Evolutionary conservation across 2,888 invertebrate species (phyloP), one percentile per base, ranked within the genome.

Genomic region (Himalopsyche japonica): DNA sequence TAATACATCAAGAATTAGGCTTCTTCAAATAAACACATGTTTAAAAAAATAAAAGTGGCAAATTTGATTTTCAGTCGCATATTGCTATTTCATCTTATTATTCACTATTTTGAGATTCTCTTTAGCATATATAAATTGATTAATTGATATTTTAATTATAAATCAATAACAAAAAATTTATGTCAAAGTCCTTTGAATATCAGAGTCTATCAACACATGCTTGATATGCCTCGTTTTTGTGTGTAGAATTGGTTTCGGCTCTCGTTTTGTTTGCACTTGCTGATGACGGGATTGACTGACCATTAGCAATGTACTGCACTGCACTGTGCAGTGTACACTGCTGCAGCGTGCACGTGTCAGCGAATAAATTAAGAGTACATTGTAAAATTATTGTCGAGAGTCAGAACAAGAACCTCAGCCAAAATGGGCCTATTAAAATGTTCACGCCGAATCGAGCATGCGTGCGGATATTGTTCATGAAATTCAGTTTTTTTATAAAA

Each of bases 341-440:
- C 15, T n/a, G 27, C 27, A 30, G 37, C 15, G 57, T 84, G 84
- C 80, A 81, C 57, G 81, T 81, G 80, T 83, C 83, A 83, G 78
- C 83, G 78, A 80, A 81, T 83, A 85, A 85, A 83, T 81, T 77
- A 80, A 37, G 77, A 80, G 77, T 76, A 49, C 85, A 80, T 57
- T 81, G 81, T 81, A 77, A 78, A 82, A 84, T 79, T 84, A 84
- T 84, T 79, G 79, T 48, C 12, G n/a, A n/a, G 24, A 81, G 81
- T 37, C 43, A 81, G 57, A 20, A 24, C 80, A 20, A 24, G 20
- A 80, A 30, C 49, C 57, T 32, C 15, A 80, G 20, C 20, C 57
- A 57, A n/a, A 57, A 57, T 57, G 57, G 57, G 57, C 57, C 57
- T 57, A 57, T 57, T 57, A 57, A 57, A 57, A 57, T 57, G 1